A percentile compares a stretch with the other conserved stretches of the same genome.
Evolutionary conservation across 2,888 invertebrate species (phyloP).

Genomic region (Sarcophaga carnaria): DNA sequence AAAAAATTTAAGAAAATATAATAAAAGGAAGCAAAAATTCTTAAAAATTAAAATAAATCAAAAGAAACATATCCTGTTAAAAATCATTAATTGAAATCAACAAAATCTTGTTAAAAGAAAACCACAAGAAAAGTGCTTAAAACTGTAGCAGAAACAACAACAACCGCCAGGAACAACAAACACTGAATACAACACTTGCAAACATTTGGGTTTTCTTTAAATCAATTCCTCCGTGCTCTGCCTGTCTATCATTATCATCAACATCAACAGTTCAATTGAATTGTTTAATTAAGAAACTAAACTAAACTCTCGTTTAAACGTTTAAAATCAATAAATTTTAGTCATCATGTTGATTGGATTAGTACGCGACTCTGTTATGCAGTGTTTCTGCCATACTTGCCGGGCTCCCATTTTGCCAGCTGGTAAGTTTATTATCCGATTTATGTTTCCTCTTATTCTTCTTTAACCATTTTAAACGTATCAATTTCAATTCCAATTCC

Average conservation of each 20-base stretch:
- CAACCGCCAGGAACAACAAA: too few species aligned
- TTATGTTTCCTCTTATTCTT: conserved; percentile 7
- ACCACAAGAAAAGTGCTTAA: conserved; percentile 16
- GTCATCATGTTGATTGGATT: conserved; percentile 91
- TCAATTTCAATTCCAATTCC: not conserved
- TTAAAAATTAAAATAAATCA: not conserved
- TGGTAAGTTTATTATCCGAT: conserved; percentile 83
- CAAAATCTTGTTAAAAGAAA: conserved; percentile 12
- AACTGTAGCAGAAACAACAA: not conserved
- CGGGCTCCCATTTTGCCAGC: conserved; percentile 90
- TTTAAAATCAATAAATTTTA: conserved; percentile 72
- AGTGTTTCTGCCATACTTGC: conserved; percentile 97
- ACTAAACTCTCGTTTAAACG: conserved; percentile 28
- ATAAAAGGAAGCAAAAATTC: conserved; percentile 22
- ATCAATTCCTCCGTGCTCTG: too few species aligned
- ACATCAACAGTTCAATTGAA: not conserved
- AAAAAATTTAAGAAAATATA: conserved; percentile 32
- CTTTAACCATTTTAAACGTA: not conserved
- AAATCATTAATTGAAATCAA: not conserved
- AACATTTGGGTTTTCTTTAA: too few species aligned
- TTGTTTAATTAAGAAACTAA: conserved; percentile 7
- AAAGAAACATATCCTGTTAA: not conserved
- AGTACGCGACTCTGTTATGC: conserved; percentile 95
- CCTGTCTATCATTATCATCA: too few species aligned
- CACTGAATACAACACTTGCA: too few species aligned